phyloP scores from a whole-genome alignment of 2,888 invertebrate species.

The Eupithecia dodoneata region DNA sequence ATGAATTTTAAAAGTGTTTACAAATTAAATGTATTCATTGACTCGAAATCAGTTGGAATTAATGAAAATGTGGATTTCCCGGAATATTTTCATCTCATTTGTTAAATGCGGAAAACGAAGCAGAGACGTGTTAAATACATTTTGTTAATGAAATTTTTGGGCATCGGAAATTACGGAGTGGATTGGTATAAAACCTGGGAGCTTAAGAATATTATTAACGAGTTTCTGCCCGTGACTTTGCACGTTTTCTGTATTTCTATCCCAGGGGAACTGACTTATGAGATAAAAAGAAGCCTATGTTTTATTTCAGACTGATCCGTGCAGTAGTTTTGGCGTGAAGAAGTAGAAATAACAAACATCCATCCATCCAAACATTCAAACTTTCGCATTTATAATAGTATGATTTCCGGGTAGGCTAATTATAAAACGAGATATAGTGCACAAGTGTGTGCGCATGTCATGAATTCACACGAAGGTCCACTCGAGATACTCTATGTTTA shows the following conservation, averaged over 20 bases:
- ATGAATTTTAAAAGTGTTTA: neutral
- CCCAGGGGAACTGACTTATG: too few species aligned
- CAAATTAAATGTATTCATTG: neutral
- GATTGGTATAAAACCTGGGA: neutral
- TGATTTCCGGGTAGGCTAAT: too few species aligned
- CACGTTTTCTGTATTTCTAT: too few species aligned
- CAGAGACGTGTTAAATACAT: constrained; percentile 10
- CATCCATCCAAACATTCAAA: too few species aligned
- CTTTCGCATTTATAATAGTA: too few species aligned
- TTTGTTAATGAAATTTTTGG: constrained; percentile 12
- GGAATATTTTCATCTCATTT: neutral
- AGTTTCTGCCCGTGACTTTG: neutral
- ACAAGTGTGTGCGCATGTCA: too few species aligned
- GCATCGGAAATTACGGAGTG: constrained; percentile 2
- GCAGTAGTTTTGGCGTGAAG: too few species aligned
- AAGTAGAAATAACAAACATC: too few species aligned
- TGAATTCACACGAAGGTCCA: too few species aligned
- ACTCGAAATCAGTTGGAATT: neutral
- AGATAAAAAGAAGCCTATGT: too few species aligned
- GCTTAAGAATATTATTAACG: neutral
- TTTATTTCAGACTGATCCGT: too few species aligned
- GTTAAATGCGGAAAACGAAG: constrained; percentile 1
- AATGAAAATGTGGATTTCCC: neutral
- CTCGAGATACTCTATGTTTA: too few species aligned
- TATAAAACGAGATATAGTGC: neutral